Conservation (phyloP, 2,888 invertebrate genomes). For the Eulithis prunata region DNA sequence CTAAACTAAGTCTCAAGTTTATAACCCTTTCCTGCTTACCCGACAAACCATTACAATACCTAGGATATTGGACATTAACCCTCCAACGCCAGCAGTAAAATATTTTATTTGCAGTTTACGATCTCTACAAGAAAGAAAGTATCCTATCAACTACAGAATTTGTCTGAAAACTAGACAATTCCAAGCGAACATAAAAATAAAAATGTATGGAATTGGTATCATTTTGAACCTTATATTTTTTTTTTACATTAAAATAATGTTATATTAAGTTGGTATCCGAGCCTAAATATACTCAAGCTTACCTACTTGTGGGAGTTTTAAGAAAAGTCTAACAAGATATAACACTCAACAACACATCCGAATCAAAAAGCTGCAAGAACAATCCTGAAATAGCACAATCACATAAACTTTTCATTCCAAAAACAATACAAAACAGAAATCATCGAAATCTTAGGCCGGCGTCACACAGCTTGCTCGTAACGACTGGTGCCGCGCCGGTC, state of each 20-base stretch:
- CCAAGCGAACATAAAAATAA: constrained; percentile 25
- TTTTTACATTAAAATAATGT: background rate
- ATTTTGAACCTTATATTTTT: background rate
- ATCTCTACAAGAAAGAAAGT: constrained; percentile 47
- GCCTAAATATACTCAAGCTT: constrained; percentile 7
- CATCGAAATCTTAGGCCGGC: constrained; percentile 42
- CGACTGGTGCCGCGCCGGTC: constrained; percentile 36
- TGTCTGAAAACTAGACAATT: constrained; percentile 29
- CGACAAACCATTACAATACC: constrained; percentile 57
- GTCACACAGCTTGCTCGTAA: constrained; percentile 36
- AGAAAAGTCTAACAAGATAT: background rate
- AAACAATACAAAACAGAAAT: constrained; percentile 35
- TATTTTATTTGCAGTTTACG: constrained; percentile 68
- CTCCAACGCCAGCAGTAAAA: constrained; percentile 59
- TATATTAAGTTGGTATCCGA: background rate
- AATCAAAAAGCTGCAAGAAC: background rate
- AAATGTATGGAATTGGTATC: constrained; percentile 8
- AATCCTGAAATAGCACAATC: constrained; percentile 22
- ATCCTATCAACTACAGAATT: constrained; percentile 34
- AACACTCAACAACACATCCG: constrained; percentile 10
- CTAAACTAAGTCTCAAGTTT: constrained; percentile 48
- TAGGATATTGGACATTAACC: constrained; percentile 62
- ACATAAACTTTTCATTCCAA: constrained; percentile 32
- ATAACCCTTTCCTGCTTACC: constrained; percentile 65
- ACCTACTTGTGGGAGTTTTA: background rate